phyloP scores from a whole-genome alignment of 2,797 vertebrate genomes.

The Babyrousa celebensis region DNA sequence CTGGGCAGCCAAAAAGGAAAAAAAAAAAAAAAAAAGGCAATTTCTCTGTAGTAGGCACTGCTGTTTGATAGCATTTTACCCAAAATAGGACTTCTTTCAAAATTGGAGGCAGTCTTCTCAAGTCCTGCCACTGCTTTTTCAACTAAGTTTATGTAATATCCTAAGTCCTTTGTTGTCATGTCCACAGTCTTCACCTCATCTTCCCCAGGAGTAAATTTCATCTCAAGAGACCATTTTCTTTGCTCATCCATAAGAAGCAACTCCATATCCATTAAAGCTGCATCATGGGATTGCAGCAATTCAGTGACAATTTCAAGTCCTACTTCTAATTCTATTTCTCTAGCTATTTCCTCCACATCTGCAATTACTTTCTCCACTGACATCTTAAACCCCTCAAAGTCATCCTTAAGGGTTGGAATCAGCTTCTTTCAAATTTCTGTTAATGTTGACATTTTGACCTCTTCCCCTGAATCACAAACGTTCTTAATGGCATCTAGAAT shows the following conservation, averaged over 20 bases:
- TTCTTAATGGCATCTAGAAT: neutral
- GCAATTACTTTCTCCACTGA: neutral
- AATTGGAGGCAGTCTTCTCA: neutral
- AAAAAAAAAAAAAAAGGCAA: too few species aligned
- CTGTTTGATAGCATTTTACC: neutral
- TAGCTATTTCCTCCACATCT: neutral
- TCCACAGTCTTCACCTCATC: neutral
- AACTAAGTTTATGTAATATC: neutral
- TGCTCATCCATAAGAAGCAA: neutral
- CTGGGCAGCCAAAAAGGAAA: too few species aligned
- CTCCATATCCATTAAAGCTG: neutral
- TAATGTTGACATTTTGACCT: neutral
- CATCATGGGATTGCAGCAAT: neutral
- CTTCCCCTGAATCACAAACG: neutral
- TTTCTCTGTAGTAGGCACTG: neutral
- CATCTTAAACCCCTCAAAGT: neutral
- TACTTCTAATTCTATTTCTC: constrained; percentile 2
- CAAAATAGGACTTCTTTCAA: neutral
- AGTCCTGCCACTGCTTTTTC: neutral
- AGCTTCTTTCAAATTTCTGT: neutral
- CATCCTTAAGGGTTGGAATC: neutral
- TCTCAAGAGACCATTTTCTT: neutral
- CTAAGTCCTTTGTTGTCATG: neutral
- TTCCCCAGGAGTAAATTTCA: neutral
- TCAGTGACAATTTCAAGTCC: neutral